These are phyloP conservation scores for Norana najaformis DNA, from an alignment of 2,888 invertebrate genomes.

Conservation along the genomic window DNA sequence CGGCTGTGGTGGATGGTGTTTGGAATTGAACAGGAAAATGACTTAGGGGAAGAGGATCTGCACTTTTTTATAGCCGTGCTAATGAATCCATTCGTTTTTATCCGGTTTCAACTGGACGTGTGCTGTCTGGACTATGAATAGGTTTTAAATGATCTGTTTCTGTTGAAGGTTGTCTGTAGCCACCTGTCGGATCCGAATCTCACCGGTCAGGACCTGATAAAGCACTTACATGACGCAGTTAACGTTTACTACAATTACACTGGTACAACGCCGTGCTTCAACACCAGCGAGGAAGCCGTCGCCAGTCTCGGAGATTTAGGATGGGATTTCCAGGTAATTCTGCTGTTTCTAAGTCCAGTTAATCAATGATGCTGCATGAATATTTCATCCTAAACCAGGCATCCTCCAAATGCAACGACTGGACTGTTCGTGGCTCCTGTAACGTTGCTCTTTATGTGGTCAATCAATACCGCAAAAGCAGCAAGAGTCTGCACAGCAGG, in stretches of 20 bases:
- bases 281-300: constrained; percentile 68
- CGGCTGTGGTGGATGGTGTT: too few relatives aligned
- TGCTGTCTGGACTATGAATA: too few relatives aligned
- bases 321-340: constrained; percentile 79
- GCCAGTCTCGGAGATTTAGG: constrained; percentile 71
- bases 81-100: too few relatives aligned
- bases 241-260: constrained; percentile 82
- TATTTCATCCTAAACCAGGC: constrained; percentile 96
- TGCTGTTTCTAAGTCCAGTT: not conserved
- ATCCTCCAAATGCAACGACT: constrained; percentile 83
- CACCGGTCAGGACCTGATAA: constrained; percentile 68
- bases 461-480: constrained; percentile 83
- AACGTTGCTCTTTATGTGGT: constrained; percentile 68
- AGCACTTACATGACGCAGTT: constrained; percentile 71
- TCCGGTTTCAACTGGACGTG: too few relatives aligned
- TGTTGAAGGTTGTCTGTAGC: constrained; percentile 59
- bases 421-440: constrained; percentile 68
- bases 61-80: too few relatives aligned
- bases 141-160: not conserved
- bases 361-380: constrained; percentile 81
- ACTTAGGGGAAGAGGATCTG: too few relatives aligned
- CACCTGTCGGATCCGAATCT: constrained; percentile 62
- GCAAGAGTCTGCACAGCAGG: constrained; percentile 89
- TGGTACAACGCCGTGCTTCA: constrained; percentile 73
- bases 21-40: too few relatives aligned